Base-by-base conservation (phyloP, 2,888 invertebrate genomes). In the Chrysina gloriosa region DNA sequence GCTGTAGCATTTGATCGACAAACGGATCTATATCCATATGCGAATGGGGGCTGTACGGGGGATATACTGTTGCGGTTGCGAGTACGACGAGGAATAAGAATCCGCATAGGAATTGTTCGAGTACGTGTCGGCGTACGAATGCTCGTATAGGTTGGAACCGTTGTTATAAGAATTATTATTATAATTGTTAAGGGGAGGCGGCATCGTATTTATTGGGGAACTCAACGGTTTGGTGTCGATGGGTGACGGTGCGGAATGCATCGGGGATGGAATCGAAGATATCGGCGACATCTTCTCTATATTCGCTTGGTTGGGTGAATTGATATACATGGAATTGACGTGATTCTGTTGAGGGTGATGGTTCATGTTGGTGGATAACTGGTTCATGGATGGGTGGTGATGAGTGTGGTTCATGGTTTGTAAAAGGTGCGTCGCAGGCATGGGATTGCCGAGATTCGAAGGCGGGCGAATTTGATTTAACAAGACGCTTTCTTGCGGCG, bases 11-110 rank as follows among this genome's bases (percentile, higher is more conserved):
- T 14, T 65, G 65, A 27, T 66, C 66, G 25, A 47, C 48, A 21
- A 45, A 66, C 16, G 64, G 64, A 16, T 58, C 66, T 45, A 56
- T 56, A 19, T 66, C 66, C 42, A 47, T 45, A 29, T 56, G 48
- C 4, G 25, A 27, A 52, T 64, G 54, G 11, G 66, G 45, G 21
- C 48, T 66, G 25, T 66, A 66, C 5, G 66, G 58, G 66, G 66
- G n/a, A 66, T 66, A 19, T 66, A 66, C 11, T 66, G 66, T 25
- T 64, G 64, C 1, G 39, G 29, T 31, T 42, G 47, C 3, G 45
- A 50, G 36, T 64, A 64, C n/a, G 64, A 14, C n/a, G 58, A 39
- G 19, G 36, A 34, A 50, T 29, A 61, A 16, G 42, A 42, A 7
- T 64, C 52, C 19, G 64, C 2, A 9, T 52, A 52, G 6, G 52